phyloP scores from a whole-genome alignment of 1,140 invertebrate genomes.

The Pinna nobilis region DNA sequence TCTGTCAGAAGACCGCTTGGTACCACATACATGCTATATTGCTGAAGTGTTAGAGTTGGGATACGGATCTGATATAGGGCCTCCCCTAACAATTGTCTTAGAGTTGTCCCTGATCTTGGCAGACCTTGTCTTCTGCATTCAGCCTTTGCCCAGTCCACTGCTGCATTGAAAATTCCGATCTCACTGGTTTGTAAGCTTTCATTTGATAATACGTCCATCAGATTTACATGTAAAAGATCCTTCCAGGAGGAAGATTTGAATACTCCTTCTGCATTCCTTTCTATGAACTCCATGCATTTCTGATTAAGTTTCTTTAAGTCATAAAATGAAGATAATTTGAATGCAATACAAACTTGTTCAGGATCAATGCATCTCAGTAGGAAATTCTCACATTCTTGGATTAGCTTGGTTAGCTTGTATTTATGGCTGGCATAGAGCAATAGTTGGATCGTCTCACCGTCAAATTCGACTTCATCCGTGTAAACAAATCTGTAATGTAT shows the following conservation, averaged over 20 bases:
- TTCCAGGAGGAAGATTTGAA: slow-evolving; percentile 27
- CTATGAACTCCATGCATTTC: slow-evolving; percentile 26
- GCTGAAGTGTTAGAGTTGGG: slow-evolving; percentile 11
- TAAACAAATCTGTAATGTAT: slow-evolving; percentile 41
- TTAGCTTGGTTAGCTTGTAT: slow-evolving; percentile 25
- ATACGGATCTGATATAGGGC: slow-evolving; percentile 27
- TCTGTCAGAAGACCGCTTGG: slow-evolving; percentile 27
- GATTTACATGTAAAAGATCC: slow-evolving; percentile 10
- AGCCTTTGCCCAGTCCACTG: slow-evolving; percentile 25
- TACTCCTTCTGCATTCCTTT: slow-evolving; percentile 31
- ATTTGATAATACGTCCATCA: slow-evolving; percentile 26
- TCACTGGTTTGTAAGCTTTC: slow-evolving; percentile 17
- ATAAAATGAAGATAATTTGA: slow-evolving; percentile 26
- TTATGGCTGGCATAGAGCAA: slow-evolving; percentile 31
- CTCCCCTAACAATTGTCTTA: slow-evolving; percentile 21
- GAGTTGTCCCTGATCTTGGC: background rate
- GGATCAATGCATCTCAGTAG: slow-evolving; percentile 23
- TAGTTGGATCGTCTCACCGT: slow-evolving; percentile 23
- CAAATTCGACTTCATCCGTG: slow-evolving; percentile 28
- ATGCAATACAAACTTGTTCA: slow-evolving; percentile 26
- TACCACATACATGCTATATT: slow-evolving; percentile 30
- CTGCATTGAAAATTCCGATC: slow-evolving; percentile 33
- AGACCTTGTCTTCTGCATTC: slow-evolving; percentile 13
- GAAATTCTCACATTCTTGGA: slow-evolving; percentile 20
- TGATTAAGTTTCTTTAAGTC: slow-evolving; percentile 11